Base-by-base conservation (phyloP, 2,113 vertebrate species). In the Vombatus ursinus region DNA sequence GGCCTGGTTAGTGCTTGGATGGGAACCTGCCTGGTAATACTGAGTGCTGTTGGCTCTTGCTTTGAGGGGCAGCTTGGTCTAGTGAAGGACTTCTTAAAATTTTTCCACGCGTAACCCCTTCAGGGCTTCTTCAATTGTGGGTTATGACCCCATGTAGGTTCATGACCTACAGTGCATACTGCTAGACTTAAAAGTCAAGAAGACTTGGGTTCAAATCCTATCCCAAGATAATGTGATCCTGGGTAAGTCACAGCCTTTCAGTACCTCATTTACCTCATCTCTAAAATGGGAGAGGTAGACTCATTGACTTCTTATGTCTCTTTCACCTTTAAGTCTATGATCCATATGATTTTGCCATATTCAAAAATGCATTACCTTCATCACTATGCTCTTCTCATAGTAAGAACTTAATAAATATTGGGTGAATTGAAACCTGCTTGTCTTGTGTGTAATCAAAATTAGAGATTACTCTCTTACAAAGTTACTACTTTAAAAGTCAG, bases 401-500 rank as follows among this genome's bases (percentile, higher is more conserved):
- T 22, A 84, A 84, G 7, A 44, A n/a, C 68, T 84, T 44, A 77
- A 19, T n/a, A 84, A 44, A 44, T n/a, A 84, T 84, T 84, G n/a
- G 44, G 23, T 77, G 37, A n/a, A 37, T 77, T 77, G 37, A n/a
- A n/a, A 77, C 37, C 8, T 44, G 19, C 68, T 84, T 84, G n/a
- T 84, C 68, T 44, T 84, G 16, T 84, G 37, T 22, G 19, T 84
- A 84, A 84, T 23, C 5, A 7, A 84, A 84, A 84, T 44, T 44
- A 84, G 68, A 84, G 68, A 84, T 84, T n/a, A 84, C 19, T 84
- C n/a, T 84, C 6, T 44, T 37, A 8, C 19, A 44, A 84, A 6
- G n/a, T 44, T 84, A 84, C 22, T 84, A 23, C 68, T 44, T 84
- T 84, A 44, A 84, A 44, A 84, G n/a, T 97, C 96, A 92, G 92